phyloP scores from a whole-genome alignment of 2,113 vertebrate species.

The Indri indri region DNA sequence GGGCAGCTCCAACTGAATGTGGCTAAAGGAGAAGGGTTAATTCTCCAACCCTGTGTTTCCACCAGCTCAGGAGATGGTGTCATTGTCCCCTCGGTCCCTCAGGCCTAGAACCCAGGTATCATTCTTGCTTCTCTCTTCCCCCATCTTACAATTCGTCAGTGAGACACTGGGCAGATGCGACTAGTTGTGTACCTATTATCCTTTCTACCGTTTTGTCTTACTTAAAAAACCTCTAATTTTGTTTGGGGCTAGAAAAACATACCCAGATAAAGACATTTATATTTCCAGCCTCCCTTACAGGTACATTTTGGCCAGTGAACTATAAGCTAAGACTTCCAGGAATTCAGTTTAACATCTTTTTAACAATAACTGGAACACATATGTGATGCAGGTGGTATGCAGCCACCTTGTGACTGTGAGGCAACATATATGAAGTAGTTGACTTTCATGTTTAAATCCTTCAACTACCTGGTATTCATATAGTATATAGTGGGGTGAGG shows the following conservation, averaged over 20 bases:
- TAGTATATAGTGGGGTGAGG: background rate
- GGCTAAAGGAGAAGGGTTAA: background rate
- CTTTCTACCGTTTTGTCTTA: background rate
- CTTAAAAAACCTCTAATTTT: background rate
- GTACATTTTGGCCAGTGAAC: background rate
- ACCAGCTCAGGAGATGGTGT: background rate
- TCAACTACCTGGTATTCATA: background rate
- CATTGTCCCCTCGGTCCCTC: background rate
- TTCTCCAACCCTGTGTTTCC: background rate
- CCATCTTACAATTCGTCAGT: background rate
- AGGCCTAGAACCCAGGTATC: background rate
- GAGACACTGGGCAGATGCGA: background rate
- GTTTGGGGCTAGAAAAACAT: background rate
- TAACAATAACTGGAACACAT: background rate
- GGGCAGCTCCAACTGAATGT: background rate
- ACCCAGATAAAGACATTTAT: background rate
- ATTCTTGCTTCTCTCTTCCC: background rate
- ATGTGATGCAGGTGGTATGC: background rate
- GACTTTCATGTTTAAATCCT: background rate
- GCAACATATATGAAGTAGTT: background rate
- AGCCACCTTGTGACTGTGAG: background rate
- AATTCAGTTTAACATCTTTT: background rate
- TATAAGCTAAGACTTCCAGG: background rate
- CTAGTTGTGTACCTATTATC: background rate
- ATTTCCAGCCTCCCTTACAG: background rate